Percentiles rank a stretch among this genome's conserved stretches.
phyloP scores from a whole-genome alignment of 2,113 vertebrate species.

The Phyllostomus hastatus region DNA sequence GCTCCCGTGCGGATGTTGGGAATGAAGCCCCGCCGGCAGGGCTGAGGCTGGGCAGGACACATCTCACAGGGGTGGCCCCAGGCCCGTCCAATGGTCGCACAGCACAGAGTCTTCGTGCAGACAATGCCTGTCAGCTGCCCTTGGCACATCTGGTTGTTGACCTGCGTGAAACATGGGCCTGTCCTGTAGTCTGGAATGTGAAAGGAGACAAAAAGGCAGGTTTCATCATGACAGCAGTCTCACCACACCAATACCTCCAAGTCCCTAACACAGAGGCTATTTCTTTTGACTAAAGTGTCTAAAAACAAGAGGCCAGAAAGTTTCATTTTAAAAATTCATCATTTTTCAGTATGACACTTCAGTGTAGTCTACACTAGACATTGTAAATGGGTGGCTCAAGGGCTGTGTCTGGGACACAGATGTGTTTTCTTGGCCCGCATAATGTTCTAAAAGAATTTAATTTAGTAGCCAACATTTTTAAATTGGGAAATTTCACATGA shows the following conservation, averaged over 20 bases:
- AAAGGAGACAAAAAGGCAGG: not conserved
- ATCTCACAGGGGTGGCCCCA: slow-evolving; percentile 99
- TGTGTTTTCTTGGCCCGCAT: slow-evolving; percentile 32
- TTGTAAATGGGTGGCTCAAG: not conserved
- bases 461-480: slow-evolving; percentile 36
- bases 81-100: slow-evolving; percentile 95
- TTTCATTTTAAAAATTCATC: slow-evolving; percentile 32
- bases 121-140: slow-evolving; percentile 98
- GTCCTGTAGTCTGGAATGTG: slow-evolving; percentile 92
- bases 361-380: not conserved
- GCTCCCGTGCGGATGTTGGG: slow-evolving; percentile 98
- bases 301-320: not conserved
- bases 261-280: not conserved
- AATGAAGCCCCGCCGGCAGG: slow-evolving; percentile 96
- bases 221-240: not conserved
- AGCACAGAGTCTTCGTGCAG: slow-evolving; percentile 98
- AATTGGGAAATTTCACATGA: slow-evolving; percentile 40
- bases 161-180: slow-evolving; percentile 96
- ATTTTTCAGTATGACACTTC: not conserved
- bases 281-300: not conserved
- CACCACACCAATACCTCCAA: not conserved
- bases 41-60: slow-evolving; percentile 96
- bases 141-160: slow-evolving; percentile 99
- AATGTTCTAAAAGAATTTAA: slow-evolving; percentile 41
- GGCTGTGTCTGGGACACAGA: slow-evolving; percentile 57